These are phyloP conservation scores for Bergia puertoricense DNA, from an alignment of 92 coral and sea anemone species.

Conservation along the genomic window DNA sequence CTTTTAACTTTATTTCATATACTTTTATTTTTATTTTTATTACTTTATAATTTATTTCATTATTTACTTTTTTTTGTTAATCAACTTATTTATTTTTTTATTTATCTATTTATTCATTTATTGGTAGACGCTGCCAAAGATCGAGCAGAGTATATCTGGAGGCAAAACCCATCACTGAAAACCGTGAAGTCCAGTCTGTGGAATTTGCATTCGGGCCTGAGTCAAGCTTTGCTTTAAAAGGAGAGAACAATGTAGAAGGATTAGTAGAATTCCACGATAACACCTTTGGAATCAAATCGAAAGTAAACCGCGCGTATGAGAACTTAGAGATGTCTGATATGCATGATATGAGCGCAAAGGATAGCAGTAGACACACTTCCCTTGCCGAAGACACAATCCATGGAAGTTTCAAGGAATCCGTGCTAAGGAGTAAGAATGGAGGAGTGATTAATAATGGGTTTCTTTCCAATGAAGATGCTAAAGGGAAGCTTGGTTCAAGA, in stretches of 20 bases:
- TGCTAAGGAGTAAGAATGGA: not conserved
- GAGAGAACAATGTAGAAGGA: not conserved
- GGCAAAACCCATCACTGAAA: not conserved
- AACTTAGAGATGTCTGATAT: not conserved
- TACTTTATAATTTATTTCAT: too few species aligned
- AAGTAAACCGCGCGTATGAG: not conserved
- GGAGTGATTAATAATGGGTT: not conserved
- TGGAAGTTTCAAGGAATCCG: not conserved
- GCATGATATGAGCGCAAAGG: not conserved
- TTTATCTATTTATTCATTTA: too few species aligned
- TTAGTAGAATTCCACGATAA: not conserved
- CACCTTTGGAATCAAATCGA: not conserved
- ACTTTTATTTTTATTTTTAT: too few species aligned
- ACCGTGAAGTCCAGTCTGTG: constrained; percentile 7
- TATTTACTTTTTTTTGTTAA: too few species aligned
- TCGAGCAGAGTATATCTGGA: not conserved
- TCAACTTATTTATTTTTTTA: too few species aligned
- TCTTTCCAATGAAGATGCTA: not conserved
- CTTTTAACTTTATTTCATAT: too few species aligned
- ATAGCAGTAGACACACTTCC: not conserved
- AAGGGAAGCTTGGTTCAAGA: not conserved
- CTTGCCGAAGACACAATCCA: not conserved
- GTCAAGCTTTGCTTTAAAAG: not conserved
- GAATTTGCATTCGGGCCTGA: constrained; percentile 25
- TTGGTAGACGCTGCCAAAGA: not conserved